These are phyloP conservation scores for Microtus richardsoni DNA, from an alignment of 2,113 vertebrate species.

Conservation along the genomic window DNA sequence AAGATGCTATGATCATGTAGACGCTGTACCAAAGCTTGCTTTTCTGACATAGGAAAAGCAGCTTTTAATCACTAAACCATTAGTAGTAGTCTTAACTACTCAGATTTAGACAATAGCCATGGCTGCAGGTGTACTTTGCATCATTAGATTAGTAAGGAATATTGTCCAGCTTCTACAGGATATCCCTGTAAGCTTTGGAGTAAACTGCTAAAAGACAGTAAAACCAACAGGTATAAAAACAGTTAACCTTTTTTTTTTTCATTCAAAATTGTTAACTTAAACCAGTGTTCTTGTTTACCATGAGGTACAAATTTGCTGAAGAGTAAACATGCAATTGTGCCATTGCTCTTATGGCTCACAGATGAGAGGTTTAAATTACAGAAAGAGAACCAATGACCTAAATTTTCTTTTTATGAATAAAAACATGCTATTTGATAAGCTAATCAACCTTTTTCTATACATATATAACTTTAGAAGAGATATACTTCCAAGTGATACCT, in stretches of 20 bases:
- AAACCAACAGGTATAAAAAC: slow-evolving; percentile 77
- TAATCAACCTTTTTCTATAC: slow-evolving; percentile 51
- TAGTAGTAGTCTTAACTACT: slow-evolving; percentile 47
- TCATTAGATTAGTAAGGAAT: slow-evolving; percentile 20
- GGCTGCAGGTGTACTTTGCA: slow-evolving; percentile 51
- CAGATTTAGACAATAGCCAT: slow-evolving; percentile 46
- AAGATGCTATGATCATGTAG: neutral
- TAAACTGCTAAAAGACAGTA: slow-evolving; percentile 78
- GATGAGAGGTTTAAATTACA: slow-evolving; percentile 72
- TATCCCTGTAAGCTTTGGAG: slow-evolving; percentile 76
- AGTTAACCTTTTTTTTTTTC: slow-evolving; percentile 81
- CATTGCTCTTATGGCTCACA: slow-evolving; percentile 74
- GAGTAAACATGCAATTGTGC: slow-evolving; percentile 78
- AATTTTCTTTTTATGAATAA: slow-evolving; percentile 49
- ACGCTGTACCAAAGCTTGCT: slow-evolving; percentile 8
- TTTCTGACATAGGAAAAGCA: slow-evolving; percentile 35
- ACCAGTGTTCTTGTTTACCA: slow-evolving; percentile 77
- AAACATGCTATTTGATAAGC: slow-evolving; percentile 75
- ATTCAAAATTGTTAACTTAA: slow-evolving; percentile 82
- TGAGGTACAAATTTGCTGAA: slow-evolving; percentile 81
- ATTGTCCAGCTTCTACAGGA: slow-evolving; percentile 37
- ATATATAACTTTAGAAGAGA: slow-evolving; percentile 79
- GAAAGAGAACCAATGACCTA: slow-evolving; percentile 73
- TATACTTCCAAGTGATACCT: slow-evolving; percentile 61
- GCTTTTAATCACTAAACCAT: slow-evolving; percentile 58